Base-by-base conservation (phyloP, 2,888 invertebrate species). In the Pherbina coryleti region DNA sequence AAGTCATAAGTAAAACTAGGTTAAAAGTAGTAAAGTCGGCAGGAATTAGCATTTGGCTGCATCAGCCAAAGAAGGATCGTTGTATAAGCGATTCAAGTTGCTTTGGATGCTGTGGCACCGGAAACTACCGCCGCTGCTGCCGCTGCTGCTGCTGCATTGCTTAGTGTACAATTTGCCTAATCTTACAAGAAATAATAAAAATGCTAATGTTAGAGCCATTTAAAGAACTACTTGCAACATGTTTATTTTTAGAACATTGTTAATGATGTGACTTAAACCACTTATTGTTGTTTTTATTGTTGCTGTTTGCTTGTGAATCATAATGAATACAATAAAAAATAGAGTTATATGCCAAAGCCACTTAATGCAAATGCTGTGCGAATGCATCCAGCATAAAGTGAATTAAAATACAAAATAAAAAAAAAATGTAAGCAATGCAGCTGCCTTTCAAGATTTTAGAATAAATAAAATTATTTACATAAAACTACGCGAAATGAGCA, bases 181-280 rank as follows among this genome's bases (percentile, higher is more conserved):
- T 49, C 25, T 49, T 49, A 25, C 60, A 44, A 22, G 62, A 37
- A 73, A 73, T 62, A 73, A 73, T 73, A 73, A 73, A 62, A 62
- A 73, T 73, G 73, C 73, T 62, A 73, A 73, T 73, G 62, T 22
- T 25, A 37, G 28, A 49, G 28, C 11, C 57, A 57, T 72, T 57
- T 34, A 55, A 57, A 72, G 22, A 72, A 71, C 22, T 67, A n/a
- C 44, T 57, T 55, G 55, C 55, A 31, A 11, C 31, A 34, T 37
- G 25, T 62, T 57, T 73, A 57, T 73, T 73, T 73, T 73, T 73
- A 73, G 73, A 73, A 73, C 49, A n/a, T 71, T 71, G 53, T 55
- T 55, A 19, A 19, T 22, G 22, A 44, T 44, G 44, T 44, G 44
- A 44, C 44, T 44, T 44, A 7, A 4, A 44, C 7, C 44, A 44